These are phyloP conservation scores for Lasiurus cinereus DNA, from an alignment of 2,113 vertebrate species.

Conservation along the genomic window DNA sequence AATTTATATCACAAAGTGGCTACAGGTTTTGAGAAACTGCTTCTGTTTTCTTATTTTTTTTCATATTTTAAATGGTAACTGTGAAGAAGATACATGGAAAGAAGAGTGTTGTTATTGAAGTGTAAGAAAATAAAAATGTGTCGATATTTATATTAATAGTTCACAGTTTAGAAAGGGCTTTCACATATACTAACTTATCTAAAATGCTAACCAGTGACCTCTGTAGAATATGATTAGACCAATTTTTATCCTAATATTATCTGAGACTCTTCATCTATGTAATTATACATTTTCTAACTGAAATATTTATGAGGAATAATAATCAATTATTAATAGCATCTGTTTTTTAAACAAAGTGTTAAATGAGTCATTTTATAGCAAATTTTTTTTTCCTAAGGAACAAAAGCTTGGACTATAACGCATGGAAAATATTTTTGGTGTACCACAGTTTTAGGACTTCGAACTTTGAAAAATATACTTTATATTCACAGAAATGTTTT, in stretches of 20 bases:
- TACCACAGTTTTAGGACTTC: conserved; percentile 68
- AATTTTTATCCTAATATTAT: conserved; percentile 48
- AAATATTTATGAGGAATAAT: conserved; percentile 69
- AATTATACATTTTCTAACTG: conserved; percentile 61
- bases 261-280: conserved; percentile 37
- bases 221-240: neutral
- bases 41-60: conserved; percentile 58
- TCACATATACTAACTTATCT: neutral
- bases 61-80: conserved; percentile 51
- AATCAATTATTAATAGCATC: conserved; percentile 50
- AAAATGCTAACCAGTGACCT: neutral
- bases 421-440: conserved; percentile 74
- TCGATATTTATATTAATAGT: conserved; percentile 9
- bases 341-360: conserved; percentile 67
- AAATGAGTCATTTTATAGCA: conserved; percentile 55
- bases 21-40: conserved; percentile 28
- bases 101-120: neutral
- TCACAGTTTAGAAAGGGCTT: conserved; percentile 27
- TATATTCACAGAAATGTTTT: conserved; percentile 77
- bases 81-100: neutral
- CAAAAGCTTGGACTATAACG: conserved; percentile 60
- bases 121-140: conserved; percentile 13
- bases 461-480: conserved; percentile 72
- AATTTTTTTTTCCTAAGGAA: conserved; percentile 10
- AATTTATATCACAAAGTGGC: conserved; percentile 52